Evolutionary conservation across 2,113 vertebrate species (phyloP), one percentile per base, ranked within the genome.

Genomic region (Sinocyclocheilus anshuiensis): DNA sequence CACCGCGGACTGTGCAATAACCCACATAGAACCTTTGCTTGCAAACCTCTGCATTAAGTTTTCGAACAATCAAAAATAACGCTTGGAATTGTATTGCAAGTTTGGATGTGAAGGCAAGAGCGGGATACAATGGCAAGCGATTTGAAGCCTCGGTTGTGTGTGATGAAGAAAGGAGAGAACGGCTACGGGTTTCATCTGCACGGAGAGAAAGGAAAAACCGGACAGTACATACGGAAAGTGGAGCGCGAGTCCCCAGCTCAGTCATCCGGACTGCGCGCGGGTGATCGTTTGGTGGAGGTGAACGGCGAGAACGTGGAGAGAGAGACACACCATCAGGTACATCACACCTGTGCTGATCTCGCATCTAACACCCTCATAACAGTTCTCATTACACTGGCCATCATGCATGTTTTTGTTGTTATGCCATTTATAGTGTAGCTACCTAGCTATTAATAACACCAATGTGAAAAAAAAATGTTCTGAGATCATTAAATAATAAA

Each of bases 161-260:
- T 93, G 86, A 97, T 99, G 94, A 81, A 91, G 67, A 97, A 97
- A 50, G 95, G 92, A 11, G 96, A 96, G 80, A 92, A 91, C 84
- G 97, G 97, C 50, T 99, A 98, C 93, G 97, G 98, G 85, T 98
- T 98, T 94, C 98, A 99, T 94, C 93, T 99, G 92, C 98, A 99
- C 87, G 97, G 97, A 20, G 98, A 99, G 94, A 99, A 98, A 87
- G 97, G 97, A 20, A 97, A 97, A 90, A 97, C 93, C 84, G 97
- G 97, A 9, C 97, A 98, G 91, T 97, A 95, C 92, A 97, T 99
- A 91, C 96, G 97, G 83, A 97, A 97, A 94, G 97, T 98, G 92
- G 97, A 98, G 92, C 91, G 94, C 13, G 96, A 92, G 1, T 98
- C 97, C 3, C 95, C 97, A 0, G 98, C 98, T 9, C 97, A 99